Conservation (phyloP, 2,888 invertebrate genomes). For the Eristalis arbustorum region DNA sequence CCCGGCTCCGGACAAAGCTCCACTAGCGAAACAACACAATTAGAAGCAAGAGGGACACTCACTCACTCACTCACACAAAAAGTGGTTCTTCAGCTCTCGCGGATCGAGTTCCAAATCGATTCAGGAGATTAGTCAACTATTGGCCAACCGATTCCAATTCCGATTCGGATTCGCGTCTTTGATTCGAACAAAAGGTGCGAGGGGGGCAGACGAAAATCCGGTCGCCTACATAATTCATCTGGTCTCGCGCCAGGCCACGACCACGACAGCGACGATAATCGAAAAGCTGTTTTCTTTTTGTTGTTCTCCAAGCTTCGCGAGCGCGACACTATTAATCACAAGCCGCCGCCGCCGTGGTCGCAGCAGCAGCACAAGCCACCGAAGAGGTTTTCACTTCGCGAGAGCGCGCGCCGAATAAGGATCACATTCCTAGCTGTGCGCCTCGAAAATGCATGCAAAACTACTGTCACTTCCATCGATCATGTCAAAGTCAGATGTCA, state of each 20-base stretch:
- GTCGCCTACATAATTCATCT: conserved; percentile 65
- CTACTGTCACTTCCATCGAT: conserved; percentile 67
- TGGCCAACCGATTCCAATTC: conserved; percentile 18
- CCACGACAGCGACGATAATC: conserved; percentile 34
- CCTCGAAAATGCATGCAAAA: conserved; percentile 61
- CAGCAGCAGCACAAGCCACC: background rate
- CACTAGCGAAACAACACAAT: conserved; percentile 54
- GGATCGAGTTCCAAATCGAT: conserved; percentile 59
- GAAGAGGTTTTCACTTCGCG: conserved; percentile 31
- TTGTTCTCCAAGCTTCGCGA: background rate
- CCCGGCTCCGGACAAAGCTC: conserved; percentile 44
- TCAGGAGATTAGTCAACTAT: conserved; percentile 51
- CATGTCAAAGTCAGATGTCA: conserved; percentile 71
- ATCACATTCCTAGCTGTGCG: conserved; percentile 36
- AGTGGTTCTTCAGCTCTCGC: conserved; percentile 24
- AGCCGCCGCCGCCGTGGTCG: background rate
- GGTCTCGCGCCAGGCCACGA: conserved; percentile 24
- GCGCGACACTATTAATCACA: conserved; percentile 53
- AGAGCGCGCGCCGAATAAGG: background rate
- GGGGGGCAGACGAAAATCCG: conserved; percentile 19
- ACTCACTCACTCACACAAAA: no score
- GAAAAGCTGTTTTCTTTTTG: conserved; percentile 15
- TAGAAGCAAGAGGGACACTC: conserved; percentile 9
- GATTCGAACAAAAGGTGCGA: conserved; percentile 31
- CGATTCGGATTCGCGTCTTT: background rate